Evolutionary conservation across 2,888 invertebrate genomes (phyloP), one percentile per base, ranked within the genome.

Genomic region (Marronus borbonicus): DNA sequence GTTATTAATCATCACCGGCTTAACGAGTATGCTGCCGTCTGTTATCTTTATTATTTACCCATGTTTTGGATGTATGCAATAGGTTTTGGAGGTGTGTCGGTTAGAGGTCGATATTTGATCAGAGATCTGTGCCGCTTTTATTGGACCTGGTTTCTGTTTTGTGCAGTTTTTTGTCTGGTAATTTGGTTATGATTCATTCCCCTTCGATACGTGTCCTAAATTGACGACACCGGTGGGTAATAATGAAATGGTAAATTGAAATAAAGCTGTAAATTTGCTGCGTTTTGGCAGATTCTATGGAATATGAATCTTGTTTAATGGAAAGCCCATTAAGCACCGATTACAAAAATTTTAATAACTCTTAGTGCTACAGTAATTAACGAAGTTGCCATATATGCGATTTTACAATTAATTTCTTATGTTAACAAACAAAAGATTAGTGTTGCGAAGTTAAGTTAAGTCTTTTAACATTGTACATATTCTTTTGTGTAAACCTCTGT

Each of bases 1-100:
- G 55, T 58, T 58, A 58, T 58, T 58, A 58, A 58, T 58, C 55
- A 58, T 58, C 55, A 20, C 20, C 55, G 20, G 24, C 20, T 58
- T 58, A 58, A 17, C 55, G 55, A 58, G 10, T 17, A 58, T 8
- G 55, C 17, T 58, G 14, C n/a, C 17, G 4, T 20, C 55, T 58
- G 55, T 17, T 58, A 24, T 58, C 55, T 58, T 58, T 20, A 58
- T 58, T 58, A 58, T 58, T 58, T 44, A 12, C 44, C 10, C 4
- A 20, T 58, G 55, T 17, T 36, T 20, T n/a, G n/a, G 55, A 20
- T 55, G 17, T 55, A 55, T 8, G n/a, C 20, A n/a, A 17, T 17
- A 3, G 17, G 55, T 17, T n/a, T 55, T n/a, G 1, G 55, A 7
- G 17, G n/a, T n/a, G 8, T 58, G 55, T 58, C 17, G 20, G 20